Conservation (phyloP, 2,113 vertebrate species). For the Bos taurus region ARS-UCD2.0 NC_037335.1:53718001-53718500, state of each 20-base stretch:
- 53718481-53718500: conserved; percentile 21
- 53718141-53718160: not conserved
- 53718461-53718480: conserved; percentile 24
- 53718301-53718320: conserved; percentile 35
- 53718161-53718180: not conserved
- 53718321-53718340: conserved; percentile 49
- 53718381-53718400: not conserved
- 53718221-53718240: not conserved
- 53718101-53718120: not conserved
- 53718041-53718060: conserved; percentile 1
- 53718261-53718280: not conserved
- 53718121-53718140: not conserved
- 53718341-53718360: conserved; percentile 15
- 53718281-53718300: conserved; percentile 6
- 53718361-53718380: conserved; percentile 35
- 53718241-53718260: conserved; percentile 18
- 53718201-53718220: not conserved
- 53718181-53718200: not conserved
- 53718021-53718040: not conserved
- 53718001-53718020: not conserved
- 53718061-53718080: not conserved
- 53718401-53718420: not conserved
- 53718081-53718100: not conserved
- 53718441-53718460: not conserved
- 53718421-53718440: not conserved